These are phyloP conservation scores for Gopherus flavomarginatus DNA, from an alignment of 2,113 vertebrate genomes.

Conservation along the genomic window DNA sequence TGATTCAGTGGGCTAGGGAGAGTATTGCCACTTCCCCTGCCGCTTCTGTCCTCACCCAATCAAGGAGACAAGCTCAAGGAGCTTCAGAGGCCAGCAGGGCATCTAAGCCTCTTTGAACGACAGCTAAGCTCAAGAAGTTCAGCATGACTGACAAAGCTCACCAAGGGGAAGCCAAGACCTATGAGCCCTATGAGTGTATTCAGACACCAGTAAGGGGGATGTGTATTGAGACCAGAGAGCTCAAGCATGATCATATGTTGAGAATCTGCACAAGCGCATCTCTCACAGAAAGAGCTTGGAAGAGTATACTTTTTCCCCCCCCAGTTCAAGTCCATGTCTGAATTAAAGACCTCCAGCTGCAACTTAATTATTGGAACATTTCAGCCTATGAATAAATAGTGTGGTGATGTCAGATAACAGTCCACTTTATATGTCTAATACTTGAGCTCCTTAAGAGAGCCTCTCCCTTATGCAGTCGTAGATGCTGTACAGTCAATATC, in stretches of 20 bases:
- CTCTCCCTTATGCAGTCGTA: not conserved
- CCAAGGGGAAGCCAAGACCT: not conserved
- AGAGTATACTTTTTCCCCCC: not conserved
- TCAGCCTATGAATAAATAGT: conserved; percentile 5
- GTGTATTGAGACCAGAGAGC: accelerated
- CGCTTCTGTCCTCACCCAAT: not conserved
- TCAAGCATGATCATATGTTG: accelerated
- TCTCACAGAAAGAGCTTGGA: not conserved
- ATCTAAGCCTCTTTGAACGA: not conserved
- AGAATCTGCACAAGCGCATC: not conserved
- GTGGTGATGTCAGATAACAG: not conserved
- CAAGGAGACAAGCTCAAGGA: accelerated
- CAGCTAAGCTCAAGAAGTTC: not conserved
- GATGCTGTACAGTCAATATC: not conserved
- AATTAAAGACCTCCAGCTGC: not conserved
- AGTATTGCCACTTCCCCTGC: not conserved
- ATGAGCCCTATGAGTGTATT: accelerated
- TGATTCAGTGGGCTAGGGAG: not conserved
- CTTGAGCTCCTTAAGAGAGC: no score
- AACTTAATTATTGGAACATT: not conserved
- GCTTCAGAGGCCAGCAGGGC: accelerated
- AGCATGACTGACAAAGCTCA: not conserved
- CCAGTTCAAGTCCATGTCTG: not conserved
- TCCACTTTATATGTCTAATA: not conserved
- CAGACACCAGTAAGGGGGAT: accelerated